Evolutionary conservation across 92 coral and sea anemone species (phyloP).

Genomic region (Zoanthus sansibaricus): DNA sequence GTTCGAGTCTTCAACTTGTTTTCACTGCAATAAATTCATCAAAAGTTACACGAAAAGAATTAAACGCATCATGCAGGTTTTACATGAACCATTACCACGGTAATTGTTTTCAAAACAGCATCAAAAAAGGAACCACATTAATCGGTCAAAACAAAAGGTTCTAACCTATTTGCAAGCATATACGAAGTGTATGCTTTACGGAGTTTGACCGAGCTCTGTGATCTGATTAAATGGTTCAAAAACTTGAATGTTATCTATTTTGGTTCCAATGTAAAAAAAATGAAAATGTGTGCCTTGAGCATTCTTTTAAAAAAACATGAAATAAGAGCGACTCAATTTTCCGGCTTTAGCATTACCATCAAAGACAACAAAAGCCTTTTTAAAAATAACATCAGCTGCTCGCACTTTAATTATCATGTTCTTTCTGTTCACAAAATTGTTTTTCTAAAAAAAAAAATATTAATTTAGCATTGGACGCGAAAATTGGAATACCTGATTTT

Average conservation of each 20-base stretch:
- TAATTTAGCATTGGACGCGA: background rate
- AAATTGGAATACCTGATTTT: background rate
- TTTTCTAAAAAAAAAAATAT: background rate
- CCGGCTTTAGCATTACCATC: background rate
- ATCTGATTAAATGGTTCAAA: background rate
- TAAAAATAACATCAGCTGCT: conserved; percentile 28
- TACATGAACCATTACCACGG: background rate
- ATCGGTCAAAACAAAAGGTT: background rate
- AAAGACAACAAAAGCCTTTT: conserved; percentile 4
- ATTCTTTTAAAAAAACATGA: background rate
- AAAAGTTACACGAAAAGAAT: background rate
- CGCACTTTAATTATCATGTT: conserved; percentile 15
- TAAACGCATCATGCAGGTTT: background rate
- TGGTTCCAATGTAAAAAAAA: background rate
- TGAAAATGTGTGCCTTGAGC: background rate
- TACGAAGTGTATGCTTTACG: background rate
- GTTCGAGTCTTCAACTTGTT: background rate
- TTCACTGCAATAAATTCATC: background rate
- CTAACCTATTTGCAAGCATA: background rate
- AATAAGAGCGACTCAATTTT: background rate
- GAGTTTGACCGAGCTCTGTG: background rate
- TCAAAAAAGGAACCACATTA: background rate
- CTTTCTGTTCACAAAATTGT: conserved; percentile 5
- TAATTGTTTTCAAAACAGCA: background rate
- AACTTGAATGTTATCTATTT: background rate